phyloP scores from a whole-genome alignment of 2,888 invertebrate species.

The Peribatodes rhomboidaria region DNA sequence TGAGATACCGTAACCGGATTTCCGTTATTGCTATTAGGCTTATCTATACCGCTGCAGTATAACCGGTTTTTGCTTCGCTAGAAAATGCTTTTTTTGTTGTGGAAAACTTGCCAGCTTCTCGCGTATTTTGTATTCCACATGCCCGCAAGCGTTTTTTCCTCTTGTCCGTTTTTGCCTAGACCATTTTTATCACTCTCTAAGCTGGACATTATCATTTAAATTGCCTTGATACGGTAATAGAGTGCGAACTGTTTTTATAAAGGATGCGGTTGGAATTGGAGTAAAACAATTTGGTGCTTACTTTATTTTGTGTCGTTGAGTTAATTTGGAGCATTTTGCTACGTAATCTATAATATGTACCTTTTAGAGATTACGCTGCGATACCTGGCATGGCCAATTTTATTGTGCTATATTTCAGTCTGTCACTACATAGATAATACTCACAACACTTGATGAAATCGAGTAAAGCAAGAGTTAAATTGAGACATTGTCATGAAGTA shows the following conservation, averaged over 20 bases:
- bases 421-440: too few species aligned
- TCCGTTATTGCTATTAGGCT: slow-evolving; percentile 44
- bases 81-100: slow-evolving; percentile 27
- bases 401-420: too few species aligned
- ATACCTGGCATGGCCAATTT: too few species aligned
- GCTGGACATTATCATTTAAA: slow-evolving; percentile 56
- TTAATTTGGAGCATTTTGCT: background rate
- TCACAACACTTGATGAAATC: too few species aligned
- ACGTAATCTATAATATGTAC: too few species aligned
- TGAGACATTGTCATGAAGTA: too few species aligned
- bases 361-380: too few species aligned
- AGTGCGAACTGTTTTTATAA: slow-evolving; percentile 42
- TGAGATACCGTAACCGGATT: slow-evolving; percentile 37
- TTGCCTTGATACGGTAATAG: slow-evolving; percentile 42
- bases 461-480: too few species aligned
- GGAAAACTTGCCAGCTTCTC: slow-evolving; percentile 28
- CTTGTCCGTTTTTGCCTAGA: slow-evolving; percentile 48
- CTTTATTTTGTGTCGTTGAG: background rate
- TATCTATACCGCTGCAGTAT: slow-evolving; percentile 40
- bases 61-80: slow-evolving; percentile 23
- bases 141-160: slow-evolving; percentile 40
- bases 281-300: slow-evolving; percentile 30
- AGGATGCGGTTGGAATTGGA: slow-evolving; percentile 26
- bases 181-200: slow-evolving; percentile 44
- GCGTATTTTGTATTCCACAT: slow-evolving; percentile 40